Evolutionary conservation across 2,797 vertebrate species (phyloP).

Genomic region (Microchirus variegatus): DNA sequence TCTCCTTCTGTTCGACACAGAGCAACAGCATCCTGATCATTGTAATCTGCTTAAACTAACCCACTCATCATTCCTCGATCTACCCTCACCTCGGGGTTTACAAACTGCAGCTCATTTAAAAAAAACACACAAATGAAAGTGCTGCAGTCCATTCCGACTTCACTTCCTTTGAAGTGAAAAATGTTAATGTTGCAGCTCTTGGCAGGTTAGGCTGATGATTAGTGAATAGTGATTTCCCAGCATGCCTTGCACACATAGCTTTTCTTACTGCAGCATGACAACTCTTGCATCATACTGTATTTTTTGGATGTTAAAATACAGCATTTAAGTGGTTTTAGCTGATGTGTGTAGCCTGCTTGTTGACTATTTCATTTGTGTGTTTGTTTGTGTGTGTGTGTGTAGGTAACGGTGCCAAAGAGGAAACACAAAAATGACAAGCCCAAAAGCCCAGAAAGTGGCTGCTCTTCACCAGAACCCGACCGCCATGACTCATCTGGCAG

Average conservation of each 20-base stretch:
- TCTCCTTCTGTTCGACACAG: no score
- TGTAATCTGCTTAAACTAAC: no score
- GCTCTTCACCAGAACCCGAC: conserved; percentile 95
- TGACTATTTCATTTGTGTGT: conserved; percentile 14
- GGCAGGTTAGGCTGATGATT: conserved; percentile 31
- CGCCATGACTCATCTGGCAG: conserved; percentile 96
- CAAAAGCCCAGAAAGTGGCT: conserved; percentile 91
- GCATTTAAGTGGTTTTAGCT: background rate
- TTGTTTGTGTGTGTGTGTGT: conserved; percentile 5
- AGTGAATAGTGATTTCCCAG: conserved; percentile 29
- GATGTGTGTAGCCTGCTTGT: background rate
- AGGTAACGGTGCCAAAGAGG: conserved; percentile 95
- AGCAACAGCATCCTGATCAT: no score
- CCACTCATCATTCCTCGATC: no score
- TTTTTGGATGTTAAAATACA: background rate
- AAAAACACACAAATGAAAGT: conserved; percentile 15
- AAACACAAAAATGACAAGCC: conserved; percentile 90
- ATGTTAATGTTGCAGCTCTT: conserved; percentile 4
- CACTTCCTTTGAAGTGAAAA: conserved; percentile 5
- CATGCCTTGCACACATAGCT: conserved; percentile 36
- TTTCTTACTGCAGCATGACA: background rate
- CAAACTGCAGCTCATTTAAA: background rate
- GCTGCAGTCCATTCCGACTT: conserved; percentile 10
- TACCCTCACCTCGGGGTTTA: background rate
- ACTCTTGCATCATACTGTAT: conserved; percentile 18